phyloP scores from a whole-genome alignment of 2,797 vertebrate genomes.

The Halcyon smyrnensis region DNA sequence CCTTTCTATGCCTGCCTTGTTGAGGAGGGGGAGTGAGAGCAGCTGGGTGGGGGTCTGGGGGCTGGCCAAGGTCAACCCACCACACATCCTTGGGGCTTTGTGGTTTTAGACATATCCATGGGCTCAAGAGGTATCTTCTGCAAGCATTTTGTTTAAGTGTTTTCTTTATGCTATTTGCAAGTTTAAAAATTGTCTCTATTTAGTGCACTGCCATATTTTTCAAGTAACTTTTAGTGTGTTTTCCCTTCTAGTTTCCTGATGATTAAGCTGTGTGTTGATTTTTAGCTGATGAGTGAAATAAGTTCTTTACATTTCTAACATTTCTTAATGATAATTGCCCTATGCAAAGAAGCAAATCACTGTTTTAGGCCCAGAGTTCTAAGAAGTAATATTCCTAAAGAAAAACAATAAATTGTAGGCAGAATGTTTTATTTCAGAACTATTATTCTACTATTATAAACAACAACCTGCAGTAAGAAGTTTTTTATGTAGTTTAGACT shows the following conservation, averaged over 20 bases:
- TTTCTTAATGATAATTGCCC: neutral
- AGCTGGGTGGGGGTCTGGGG: accelerated
- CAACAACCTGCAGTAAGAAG: neutral
- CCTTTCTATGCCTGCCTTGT: neutral
- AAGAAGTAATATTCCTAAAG: neutral
- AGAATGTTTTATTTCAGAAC: neutral
- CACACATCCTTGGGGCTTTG: neutral
- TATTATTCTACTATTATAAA: neutral
- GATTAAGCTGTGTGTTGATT: neutral
- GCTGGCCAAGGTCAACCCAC: neutral
- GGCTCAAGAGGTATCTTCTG: neutral
- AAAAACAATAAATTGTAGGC: neutral
- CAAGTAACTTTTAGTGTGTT: neutral
- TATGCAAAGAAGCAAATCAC: neutral
- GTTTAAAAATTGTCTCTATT: neutral
- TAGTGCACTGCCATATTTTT: neutral
- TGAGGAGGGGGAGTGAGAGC: neutral
- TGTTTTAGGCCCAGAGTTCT: neutral
- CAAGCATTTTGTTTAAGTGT: neutral
- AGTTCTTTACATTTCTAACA: neutral
- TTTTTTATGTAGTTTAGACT: neutral
- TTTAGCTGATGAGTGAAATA: neutral
- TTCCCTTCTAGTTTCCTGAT: neutral
- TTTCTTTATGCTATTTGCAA: neutral
- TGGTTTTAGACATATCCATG: neutral